A percentile compares a stretch with the other conserved stretches of the same genome.
phyloP scores from a whole-genome alignment of 2,888 invertebrate species.

The Bugula neritina region DNA sequence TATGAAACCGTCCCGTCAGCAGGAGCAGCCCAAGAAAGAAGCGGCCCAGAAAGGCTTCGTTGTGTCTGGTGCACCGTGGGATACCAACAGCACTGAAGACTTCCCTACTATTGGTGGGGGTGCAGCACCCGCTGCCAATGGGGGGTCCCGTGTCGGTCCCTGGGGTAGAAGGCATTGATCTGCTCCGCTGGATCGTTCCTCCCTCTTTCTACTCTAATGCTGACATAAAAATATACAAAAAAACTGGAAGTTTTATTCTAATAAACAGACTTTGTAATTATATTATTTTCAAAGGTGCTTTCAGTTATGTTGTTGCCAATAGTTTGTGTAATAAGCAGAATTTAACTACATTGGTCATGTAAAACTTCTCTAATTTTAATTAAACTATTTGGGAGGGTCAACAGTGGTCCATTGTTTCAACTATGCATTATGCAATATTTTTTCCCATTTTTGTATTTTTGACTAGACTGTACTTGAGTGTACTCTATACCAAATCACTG shows the following conservation, averaged over 20 bases:
- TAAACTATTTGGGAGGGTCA: too few relatives aligned
- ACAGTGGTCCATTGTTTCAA: not conserved
- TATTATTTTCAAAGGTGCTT: not conserved
- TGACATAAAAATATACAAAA: too few relatives aligned
- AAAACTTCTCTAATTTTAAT: too few relatives aligned
- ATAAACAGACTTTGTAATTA: not conserved
- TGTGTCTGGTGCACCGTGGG: conserved; percentile 52
- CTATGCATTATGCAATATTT: not conserved
- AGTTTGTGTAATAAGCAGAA: not conserved
- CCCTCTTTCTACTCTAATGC: not conserved
- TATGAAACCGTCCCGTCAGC: conserved; percentile 46
- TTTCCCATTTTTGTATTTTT: not conserved
- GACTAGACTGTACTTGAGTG: too few relatives aligned
- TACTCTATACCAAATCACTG: not conserved
- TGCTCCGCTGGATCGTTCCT: not conserved
- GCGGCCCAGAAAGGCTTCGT: conserved; percentile 39
- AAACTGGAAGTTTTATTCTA: too few relatives aligned
- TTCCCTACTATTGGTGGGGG: conserved; percentile 49
- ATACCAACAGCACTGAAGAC: conserved; percentile 51
- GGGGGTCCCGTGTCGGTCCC: not conserved
- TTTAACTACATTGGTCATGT: too few relatives aligned
- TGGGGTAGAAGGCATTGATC: conserved; percentile 2
- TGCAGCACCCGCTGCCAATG: conserved; percentile 14
- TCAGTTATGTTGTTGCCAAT: not conserved
- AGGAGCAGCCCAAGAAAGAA: conserved; percentile 29